Evolutionary conservation across 1,140 invertebrate genomes (phyloP).

Genomic region (Sitobion miscanthi): DNA sequence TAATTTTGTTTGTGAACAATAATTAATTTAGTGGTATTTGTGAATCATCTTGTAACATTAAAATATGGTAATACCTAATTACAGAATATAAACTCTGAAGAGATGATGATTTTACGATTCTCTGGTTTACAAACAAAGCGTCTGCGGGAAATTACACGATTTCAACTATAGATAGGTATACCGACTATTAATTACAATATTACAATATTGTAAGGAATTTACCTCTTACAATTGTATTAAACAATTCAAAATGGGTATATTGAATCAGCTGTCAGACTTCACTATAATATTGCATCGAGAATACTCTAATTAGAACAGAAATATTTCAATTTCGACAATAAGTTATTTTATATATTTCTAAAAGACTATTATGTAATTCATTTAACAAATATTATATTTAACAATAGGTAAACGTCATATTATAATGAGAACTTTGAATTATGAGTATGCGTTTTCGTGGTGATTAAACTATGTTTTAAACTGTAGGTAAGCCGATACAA

Average conservation of each 20-base stretch:
- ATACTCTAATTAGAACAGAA: neutral
- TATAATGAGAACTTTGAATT: no score
- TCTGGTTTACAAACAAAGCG: neutral
- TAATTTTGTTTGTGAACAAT: neutral
- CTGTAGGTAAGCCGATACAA: no score
- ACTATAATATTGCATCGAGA: neutral
- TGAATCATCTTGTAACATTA: neutral
- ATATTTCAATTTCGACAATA: neutral
- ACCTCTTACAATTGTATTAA: neutral
- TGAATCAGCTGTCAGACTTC: neutral
- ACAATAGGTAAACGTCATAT: no score
- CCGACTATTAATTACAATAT: neutral
- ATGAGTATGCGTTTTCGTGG: no score
- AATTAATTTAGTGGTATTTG: neutral
- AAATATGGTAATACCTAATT: neutral
- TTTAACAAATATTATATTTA: no score
- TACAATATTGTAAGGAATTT: neutral
- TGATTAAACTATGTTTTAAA: no score
- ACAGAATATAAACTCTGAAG: neutral
- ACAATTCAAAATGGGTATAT: neutral
- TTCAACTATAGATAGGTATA: neutral
- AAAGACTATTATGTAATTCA: neutral
- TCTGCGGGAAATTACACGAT: no score
- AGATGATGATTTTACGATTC: neutral
- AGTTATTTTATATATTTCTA: neutral